These are phyloP conservation scores for Drosophila funebris DNA, from an alignment of 1,140 invertebrate species.

Conservation along the genomic window DNA sequence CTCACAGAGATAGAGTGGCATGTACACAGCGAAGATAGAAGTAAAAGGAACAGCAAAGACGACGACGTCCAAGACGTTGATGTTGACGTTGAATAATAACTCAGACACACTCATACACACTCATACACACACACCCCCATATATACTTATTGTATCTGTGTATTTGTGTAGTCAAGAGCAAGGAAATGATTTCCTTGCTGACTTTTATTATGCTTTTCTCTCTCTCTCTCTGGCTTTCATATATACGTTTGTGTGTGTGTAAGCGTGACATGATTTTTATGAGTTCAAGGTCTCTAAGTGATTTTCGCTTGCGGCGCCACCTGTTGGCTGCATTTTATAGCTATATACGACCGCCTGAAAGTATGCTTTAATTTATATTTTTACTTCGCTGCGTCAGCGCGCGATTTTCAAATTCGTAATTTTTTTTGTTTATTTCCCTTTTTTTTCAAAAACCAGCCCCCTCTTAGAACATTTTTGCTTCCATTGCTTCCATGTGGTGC, in stretches of 20 bases:
- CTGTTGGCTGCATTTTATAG: constrained; percentile 58
- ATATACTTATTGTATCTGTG: constrained; percentile 11
- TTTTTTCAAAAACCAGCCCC: too few relatives aligned
- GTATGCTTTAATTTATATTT: constrained; percentile 53
- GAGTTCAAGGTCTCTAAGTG: constrained; percentile 79
- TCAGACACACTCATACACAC: constrained; percentile 37
- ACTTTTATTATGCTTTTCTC: constrained; percentile 68
- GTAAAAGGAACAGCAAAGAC: constrained; percentile 16
- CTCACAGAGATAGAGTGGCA: too few relatives aligned
- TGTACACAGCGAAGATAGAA: constrained; percentile 4
- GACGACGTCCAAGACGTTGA: constrained; percentile 57
- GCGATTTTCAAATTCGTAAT: too few relatives aligned
- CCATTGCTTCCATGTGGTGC: too few relatives aligned
- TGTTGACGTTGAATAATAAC: constrained; percentile 79
- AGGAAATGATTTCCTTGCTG: constrained; percentile 78
- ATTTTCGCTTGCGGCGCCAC: constrained; percentile 52
- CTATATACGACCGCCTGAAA: constrained; percentile 5
- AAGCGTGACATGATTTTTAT: constrained; percentile 78
- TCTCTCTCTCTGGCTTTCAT: too few relatives aligned
- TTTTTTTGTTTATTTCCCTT: too few relatives aligned
- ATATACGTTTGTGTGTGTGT: constrained; percentile 31
- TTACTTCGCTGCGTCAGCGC: too few relatives aligned
- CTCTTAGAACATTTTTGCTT: too few relatives aligned
- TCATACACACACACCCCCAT: neutral
- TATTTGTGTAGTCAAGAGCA: constrained; percentile 59